These are phyloP conservation scores for Oreocharis arfaki DNA, from an alignment of 2,113 vertebrate genomes.

Conservation along the genomic window DNA sequence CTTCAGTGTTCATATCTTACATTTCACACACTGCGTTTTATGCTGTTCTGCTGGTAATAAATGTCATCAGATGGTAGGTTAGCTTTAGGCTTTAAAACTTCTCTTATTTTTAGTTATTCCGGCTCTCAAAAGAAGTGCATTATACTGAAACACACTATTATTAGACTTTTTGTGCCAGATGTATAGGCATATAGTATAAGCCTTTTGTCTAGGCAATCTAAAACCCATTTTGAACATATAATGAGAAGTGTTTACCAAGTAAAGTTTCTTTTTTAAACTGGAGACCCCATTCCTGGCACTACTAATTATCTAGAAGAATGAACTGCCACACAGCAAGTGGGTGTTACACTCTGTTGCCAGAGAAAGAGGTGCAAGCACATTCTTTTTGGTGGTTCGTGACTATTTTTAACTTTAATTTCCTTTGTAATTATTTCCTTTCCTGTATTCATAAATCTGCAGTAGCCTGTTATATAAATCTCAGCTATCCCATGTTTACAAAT, in stretches of 20 bases:
- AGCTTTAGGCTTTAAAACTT: constrained; percentile 3
- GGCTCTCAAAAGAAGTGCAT: background rate
- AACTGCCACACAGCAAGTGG: constrained; percentile 1
- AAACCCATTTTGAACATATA: constrained; percentile 18
- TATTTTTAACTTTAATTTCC: constrained; percentile 56
- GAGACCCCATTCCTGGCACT: constrained; percentile 1
- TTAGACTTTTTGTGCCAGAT: constrained; percentile 11
- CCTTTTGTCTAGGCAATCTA: constrained; percentile 39
- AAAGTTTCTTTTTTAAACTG: constrained; percentile 18
- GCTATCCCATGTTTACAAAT: constrained; percentile 53
- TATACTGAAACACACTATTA: background rate
- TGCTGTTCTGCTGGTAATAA: background rate
- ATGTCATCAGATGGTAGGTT: background rate
- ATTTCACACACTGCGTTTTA: background rate
- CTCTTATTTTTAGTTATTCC: constrained; percentile 19
- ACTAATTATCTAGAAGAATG: constrained; percentile 18
- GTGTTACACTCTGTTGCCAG: background rate
- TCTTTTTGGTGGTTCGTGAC: background rate
- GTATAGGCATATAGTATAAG: background rate
- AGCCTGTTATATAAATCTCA: constrained; percentile 23
- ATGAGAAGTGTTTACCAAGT: constrained; percentile 34
- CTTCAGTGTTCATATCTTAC: background rate
- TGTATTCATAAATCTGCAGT: constrained; percentile 31
- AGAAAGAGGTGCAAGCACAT: constrained; percentile 28
- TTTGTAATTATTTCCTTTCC: constrained; percentile 44